Evolutionary conservation across 53 echinoderm and acorn worm genomes (phyloP).

Genomic region (Actinopyga echinites): DNA sequence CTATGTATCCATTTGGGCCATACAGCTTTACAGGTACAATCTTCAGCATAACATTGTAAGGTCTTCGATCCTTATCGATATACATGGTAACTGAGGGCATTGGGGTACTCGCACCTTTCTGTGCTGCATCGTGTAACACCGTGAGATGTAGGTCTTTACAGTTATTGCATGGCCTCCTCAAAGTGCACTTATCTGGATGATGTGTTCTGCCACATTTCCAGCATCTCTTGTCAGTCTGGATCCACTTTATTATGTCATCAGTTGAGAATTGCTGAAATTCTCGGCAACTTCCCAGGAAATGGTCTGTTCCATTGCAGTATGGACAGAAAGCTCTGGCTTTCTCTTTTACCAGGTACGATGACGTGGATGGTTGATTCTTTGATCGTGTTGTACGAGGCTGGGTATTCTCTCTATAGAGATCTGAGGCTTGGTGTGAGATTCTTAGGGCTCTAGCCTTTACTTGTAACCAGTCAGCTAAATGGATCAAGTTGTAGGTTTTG

Average conservation of each 20-base stretch:
- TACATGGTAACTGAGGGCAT: not conserved
- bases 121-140: no score
- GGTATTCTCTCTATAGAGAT: not conserved
- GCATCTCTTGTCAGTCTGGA: not conserved
- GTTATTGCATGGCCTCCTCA: not conserved
- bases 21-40: not conserved
- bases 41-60: slow-evolving; percentile 9
- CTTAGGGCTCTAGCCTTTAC: not conserved
- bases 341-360: not conserved
- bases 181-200: not conserved
- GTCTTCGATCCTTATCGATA: not conserved
- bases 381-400: not conserved
- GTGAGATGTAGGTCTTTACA: no score
- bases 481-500: not conserved
- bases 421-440: not conserved
- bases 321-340: not conserved
- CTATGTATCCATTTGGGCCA: not conserved
- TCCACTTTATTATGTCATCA: not conserved
- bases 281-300: not conserved
- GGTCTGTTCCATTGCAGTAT: not conserved
- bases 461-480: not conserved
- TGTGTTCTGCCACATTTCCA: not conserved
- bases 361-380: not conserved
- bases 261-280: not conserved
- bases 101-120: not conserved